Evolutionary conservation across 1,140 invertebrate species (phyloP).

Genomic region (Drosophila dunni): DNA sequence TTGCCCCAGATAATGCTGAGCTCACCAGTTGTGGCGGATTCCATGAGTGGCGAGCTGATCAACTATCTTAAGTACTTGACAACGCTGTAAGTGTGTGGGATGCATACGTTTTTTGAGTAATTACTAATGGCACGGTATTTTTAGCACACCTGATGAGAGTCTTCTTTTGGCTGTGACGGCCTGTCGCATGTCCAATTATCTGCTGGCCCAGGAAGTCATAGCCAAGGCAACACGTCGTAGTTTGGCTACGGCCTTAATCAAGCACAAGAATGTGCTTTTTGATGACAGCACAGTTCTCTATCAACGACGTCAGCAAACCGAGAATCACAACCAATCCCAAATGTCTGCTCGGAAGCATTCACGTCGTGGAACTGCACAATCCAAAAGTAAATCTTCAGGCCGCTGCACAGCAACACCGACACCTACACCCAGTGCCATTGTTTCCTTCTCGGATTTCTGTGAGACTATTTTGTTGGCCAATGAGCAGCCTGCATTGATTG

Average conservation of each 20-base stretch:
- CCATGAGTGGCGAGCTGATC: constrained; percentile 78
- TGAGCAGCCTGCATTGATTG: constrained; percentile 72
- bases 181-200: constrained; percentile 81
- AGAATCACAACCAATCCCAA: constrained; percentile 19
- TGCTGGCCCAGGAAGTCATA: constrained; percentile 74
- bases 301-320: constrained; percentile 60
- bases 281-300: constrained; percentile 78
- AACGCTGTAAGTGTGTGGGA: constrained; percentile 56
- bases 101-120: not conserved
- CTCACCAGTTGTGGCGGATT: constrained; percentile 76
- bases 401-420: constrained; percentile 37
- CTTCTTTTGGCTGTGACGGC: constrained; percentile 74
- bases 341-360: constrained; percentile 26
- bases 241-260: constrained; percentile 72
- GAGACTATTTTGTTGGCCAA: constrained; percentile 78
- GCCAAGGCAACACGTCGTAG: constrained; percentile 60
- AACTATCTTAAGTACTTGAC: constrained; percentile 76
- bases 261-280: constrained; percentile 79
- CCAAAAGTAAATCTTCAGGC: constrained; percentile 29
- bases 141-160: constrained; percentile 72
- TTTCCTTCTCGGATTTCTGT: constrained; percentile 80
- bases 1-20: constrained; percentile 76
- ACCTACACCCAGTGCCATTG: constrained; percentile 56
- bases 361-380: constrained; percentile 22
- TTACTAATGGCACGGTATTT: not conserved